A percentile compares a stretch with the other conserved stretches of the same genome.
Evolutionary conservation across 2,113 vertebrate species (phyloP).

Genomic region (Tauraco erythrolophus): DNA sequence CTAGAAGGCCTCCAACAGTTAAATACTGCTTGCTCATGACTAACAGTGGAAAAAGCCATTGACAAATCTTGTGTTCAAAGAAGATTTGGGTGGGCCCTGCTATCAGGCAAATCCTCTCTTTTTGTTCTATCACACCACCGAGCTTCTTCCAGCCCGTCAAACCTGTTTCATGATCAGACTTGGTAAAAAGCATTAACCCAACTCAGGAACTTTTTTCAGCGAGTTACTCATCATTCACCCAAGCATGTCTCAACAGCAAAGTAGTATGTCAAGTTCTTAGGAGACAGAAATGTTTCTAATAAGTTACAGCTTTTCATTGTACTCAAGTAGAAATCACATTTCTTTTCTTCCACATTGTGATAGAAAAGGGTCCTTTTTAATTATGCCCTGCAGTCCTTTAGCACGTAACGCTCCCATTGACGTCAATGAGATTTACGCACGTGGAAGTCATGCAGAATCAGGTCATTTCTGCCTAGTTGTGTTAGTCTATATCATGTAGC

Average conservation of each 20-base stretch:
- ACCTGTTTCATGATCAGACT: slow-evolving; percentile 59
- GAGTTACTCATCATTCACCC: slow-evolving; percentile 47
- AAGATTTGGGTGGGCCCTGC: not conserved
- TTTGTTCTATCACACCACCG: slow-evolving; percentile 25
- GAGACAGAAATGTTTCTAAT: slow-evolving; percentile 40
- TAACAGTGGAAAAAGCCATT: slow-evolving; percentile 18
- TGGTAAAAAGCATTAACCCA: slow-evolving; percentile 31
- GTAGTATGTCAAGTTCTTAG: slow-evolving; percentile 40
- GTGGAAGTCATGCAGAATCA: slow-evolving; percentile 53
- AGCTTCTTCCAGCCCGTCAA: slow-evolving; percentile 39
- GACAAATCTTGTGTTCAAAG: not conserved
- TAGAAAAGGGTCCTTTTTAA: slow-evolving; percentile 46
- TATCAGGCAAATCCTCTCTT: slow-evolving; percentile 14
- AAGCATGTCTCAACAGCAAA: slow-evolving; percentile 53
- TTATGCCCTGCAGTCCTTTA: slow-evolving; percentile 40
- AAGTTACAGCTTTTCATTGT: slow-evolving; percentile 45
- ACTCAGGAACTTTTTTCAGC: slow-evolving; percentile 17
- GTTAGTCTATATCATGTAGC: not conserved
- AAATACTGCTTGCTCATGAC: not conserved
- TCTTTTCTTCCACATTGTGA: slow-evolving; percentile 1
- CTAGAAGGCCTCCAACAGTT: not conserved
- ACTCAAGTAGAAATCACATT: slow-evolving; percentile 6
- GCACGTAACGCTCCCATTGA: slow-evolving; percentile 32
- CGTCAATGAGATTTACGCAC: slow-evolving; percentile 41
- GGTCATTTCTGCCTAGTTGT: slow-evolving; percentile 25